phyloP scores from a whole-genome alignment of 2,888 invertebrate genomes.

The Aphodius granarius region DNA sequence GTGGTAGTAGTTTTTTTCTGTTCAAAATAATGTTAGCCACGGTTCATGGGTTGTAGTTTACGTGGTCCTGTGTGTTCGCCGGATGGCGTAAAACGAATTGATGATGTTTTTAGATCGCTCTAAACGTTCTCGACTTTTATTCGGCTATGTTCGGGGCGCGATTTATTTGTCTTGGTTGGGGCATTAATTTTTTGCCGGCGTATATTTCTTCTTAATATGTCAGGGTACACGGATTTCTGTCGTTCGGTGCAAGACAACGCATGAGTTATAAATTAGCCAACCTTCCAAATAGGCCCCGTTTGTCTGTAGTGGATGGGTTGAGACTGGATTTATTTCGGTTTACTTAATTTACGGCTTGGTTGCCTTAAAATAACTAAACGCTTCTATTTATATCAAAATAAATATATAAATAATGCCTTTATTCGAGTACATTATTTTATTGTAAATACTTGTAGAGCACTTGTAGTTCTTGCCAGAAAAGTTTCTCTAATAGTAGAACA shows the following conservation, averaged over 20 bases:
- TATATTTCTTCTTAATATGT: conserved; percentile 4
- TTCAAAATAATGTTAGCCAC: not conserved
- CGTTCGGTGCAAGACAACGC: not conserved
- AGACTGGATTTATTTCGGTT: not conserved
- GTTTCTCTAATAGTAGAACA: too few relatives aligned
- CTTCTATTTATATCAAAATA: not conserved
- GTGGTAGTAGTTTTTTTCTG: conserved; percentile 1
- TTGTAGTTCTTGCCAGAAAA: too few relatives aligned
- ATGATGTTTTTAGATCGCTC: conserved; percentile 16
- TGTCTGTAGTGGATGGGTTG: not conserved
- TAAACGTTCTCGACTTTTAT: conserved; percentile 16
- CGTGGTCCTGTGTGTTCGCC: not conserved
- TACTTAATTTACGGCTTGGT: not conserved
- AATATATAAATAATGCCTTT: too few relatives aligned
- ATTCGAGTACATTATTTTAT: too few relatives aligned
- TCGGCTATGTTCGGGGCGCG: conserved; percentile 6
- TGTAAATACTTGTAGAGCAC: too few relatives aligned
- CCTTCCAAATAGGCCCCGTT: not conserved
- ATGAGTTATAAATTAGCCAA: not conserved
- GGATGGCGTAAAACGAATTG: not conserved
- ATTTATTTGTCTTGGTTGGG: conserved; percentile 6
- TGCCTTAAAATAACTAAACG: not conserved
- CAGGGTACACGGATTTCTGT: not conserved
- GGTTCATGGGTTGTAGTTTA: not conserved
- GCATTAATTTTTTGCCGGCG: not conserved